Evolutionary conservation across 2,113 vertebrate genomes (phyloP), one percentile per base, ranked within the genome.

Genomic region (Pterocles orientalis): DNA sequence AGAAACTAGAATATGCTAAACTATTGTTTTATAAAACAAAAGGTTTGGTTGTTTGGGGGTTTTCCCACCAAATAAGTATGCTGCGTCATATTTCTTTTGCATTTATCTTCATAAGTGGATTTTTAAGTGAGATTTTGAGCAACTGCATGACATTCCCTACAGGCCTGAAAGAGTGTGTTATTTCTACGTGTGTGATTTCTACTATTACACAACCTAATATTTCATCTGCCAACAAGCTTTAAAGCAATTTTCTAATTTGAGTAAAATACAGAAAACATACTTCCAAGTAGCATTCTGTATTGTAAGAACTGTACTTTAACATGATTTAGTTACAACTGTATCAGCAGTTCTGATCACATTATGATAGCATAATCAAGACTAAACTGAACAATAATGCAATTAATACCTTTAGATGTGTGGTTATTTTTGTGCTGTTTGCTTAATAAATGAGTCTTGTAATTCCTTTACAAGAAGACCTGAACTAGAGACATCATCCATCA

Each of bases 301-400:
- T 29, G 18, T 57, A 86, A 73, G 31, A 82, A 83, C 31, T 28
- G 25, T 43, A 51, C 56, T 86, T 88, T 17, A 90, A 70, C 24
- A 26, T 26, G 29, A 86, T 56, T 53, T 54, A 31, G 9, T 47
- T 88, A 10, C 13, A 92, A 57, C 28, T 3, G 0, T 54, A 88
- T 76, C 81, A 93, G 69, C 50, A 87, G 41, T 79, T 94, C 36
- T 84, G 56, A 92, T 91, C 83, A 39, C 20, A 79, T 64, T 80
- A 90, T 13, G 24, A 81, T 18, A 57, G 18, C 17, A 28, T 39
- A 85, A 90, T 71, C 45, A 88, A 89, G 61, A 87, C 87, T 90
- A 41, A 94, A 90, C 19, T 73, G n/a, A 94, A 91, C 17, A 73
- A 58, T 69, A 96, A 83, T 58, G 29, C 33, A 89, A 95, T 72